Evolutionary conservation across 2,888 invertebrate species (phyloP), one percentile per base, ranked within the genome.

Genomic region (Phyllotreta cruciferae): DNA sequence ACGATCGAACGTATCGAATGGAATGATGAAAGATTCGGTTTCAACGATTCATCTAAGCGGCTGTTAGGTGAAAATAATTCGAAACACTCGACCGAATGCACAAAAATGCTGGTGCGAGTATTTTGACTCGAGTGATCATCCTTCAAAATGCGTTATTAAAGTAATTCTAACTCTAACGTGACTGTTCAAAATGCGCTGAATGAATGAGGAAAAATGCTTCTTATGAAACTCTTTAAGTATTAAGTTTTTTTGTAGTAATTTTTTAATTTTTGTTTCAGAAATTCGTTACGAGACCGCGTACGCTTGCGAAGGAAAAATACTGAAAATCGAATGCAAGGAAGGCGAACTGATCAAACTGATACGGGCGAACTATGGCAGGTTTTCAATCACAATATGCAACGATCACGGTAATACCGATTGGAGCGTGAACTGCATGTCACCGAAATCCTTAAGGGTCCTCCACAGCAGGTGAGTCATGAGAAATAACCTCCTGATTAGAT

Each of bases 401-500:
- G 94, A 95, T 82, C 93, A 94, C 79, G 96, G 96, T 70, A 91
- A 94, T 82, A 94, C 94, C n/a, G 94, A 95, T 76, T 96, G 96
- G 96, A 94, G 94, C 79, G 93, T 96, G 75, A 94, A 95, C 83
- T 97, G 96, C 82, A 94, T 94, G 92, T 93, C 95, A 61, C 90
- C 90, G 53, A 91, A 91, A 79, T 94, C 96, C 68, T 87, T 93
- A 74, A 85, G 92, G 67, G 94, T 96, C 70, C 87, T 97, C 70
- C 92, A 93, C 82, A 91, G 89, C 85, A 93, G 90, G 96, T 96
- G 82, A 57, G 64, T 44, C 24, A 54, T 24, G 24, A 24, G 24
- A 24, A 24, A 24, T 24, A 24, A 24, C 24, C 24, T 24, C 24
- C 24, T 24, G 24, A 24, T 24, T 24, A 24, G 24, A 24, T 24